These are phyloP conservation scores for Gorsachius goisagi DNA, from an alignment of 2,113 vertebrate species.

Conservation along the genomic window DNA sequence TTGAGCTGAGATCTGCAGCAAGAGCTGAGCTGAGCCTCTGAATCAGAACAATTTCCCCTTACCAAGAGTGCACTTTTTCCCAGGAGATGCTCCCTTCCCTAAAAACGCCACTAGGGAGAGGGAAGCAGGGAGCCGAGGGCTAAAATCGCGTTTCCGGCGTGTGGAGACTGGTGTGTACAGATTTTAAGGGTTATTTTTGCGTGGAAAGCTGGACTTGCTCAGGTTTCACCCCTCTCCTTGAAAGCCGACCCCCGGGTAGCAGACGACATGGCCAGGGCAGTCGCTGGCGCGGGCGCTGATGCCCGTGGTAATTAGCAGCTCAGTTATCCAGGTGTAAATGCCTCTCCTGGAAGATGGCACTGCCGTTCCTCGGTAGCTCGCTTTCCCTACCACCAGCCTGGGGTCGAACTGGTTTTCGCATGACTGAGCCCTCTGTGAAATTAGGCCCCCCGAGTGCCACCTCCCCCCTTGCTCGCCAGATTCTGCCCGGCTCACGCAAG, in stretches of 20 bases:
- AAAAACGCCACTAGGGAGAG: background rate
- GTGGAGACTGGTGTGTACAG: rapidly evolving
- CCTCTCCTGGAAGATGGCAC: background rate
- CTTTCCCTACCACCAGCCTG: background rate
- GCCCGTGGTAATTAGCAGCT: background rate
- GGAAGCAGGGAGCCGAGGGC: background rate
- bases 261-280: background rate
- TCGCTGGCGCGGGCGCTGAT: rapidly evolving
- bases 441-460: background rate
- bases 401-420: background rate
- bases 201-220: background rate
- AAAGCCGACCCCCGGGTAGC: background rate
- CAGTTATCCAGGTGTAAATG: background rate
- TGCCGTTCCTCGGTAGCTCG: background rate
- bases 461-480: background rate
- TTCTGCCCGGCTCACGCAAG: background rate
- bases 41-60: background rate
- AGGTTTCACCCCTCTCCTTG: background rate
- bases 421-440: background rate
- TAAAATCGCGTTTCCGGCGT: background rate
- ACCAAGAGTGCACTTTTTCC: background rate
- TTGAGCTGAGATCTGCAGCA: background rate
- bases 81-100: background rate
- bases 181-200: background rate
- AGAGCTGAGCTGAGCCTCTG: rapidly evolving